These are phyloP conservation scores for Papilio aristodemus DNA, from an alignment of 1,140 invertebrate genomes.

Conservation along the genomic window DNA sequence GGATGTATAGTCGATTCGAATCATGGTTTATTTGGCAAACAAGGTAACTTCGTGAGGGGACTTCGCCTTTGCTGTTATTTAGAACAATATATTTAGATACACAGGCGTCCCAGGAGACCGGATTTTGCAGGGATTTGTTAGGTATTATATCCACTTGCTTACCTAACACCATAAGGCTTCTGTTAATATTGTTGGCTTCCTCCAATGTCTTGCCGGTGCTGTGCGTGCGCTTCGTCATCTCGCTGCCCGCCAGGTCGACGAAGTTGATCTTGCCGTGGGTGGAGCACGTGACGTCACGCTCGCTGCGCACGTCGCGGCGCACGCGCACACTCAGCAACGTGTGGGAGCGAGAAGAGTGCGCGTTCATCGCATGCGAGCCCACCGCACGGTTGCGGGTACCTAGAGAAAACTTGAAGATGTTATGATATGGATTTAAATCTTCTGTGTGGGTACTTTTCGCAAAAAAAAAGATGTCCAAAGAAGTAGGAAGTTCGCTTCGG, in stretches of 20 bases:
- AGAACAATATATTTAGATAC: too few relatives aligned
- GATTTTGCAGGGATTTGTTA: too few relatives aligned
- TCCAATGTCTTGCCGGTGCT: slow-evolving; percentile 94
- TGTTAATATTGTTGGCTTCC: slow-evolving; percentile 98
- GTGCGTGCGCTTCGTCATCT: slow-evolving; percentile 96
- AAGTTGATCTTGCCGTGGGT: slow-evolving; percentile 96
- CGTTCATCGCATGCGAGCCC: slow-evolving; percentile 97
- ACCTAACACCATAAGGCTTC: slow-evolving; percentile 97
- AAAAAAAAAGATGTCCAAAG: too few relatives aligned
- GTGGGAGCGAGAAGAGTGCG: slow-evolving; percentile 96
- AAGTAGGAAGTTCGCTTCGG: too few relatives aligned
- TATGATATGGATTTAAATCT: background rate
- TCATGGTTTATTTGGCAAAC: too few relatives aligned
- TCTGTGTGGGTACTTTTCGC: too few relatives aligned
- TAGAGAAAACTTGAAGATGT: slow-evolving; percentile 49
- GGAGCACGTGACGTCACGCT: slow-evolving; percentile 91
- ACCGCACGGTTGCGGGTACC: slow-evolving; percentile 92
- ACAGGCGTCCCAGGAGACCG: too few relatives aligned
- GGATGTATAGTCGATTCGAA: too few relatives aligned
- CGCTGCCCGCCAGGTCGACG: slow-evolving; percentile 96
- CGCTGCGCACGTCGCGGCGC: slow-evolving; percentile 90
- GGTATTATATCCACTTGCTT: slow-evolving; percentile 42
- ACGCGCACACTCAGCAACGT: slow-evolving; percentile 95
- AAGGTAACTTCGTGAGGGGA: too few relatives aligned
- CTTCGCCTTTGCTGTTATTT: too few relatives aligned